Conservation (phyloP, 2,797 vertebrate species). For the Poliocrania exsul region DNA sequence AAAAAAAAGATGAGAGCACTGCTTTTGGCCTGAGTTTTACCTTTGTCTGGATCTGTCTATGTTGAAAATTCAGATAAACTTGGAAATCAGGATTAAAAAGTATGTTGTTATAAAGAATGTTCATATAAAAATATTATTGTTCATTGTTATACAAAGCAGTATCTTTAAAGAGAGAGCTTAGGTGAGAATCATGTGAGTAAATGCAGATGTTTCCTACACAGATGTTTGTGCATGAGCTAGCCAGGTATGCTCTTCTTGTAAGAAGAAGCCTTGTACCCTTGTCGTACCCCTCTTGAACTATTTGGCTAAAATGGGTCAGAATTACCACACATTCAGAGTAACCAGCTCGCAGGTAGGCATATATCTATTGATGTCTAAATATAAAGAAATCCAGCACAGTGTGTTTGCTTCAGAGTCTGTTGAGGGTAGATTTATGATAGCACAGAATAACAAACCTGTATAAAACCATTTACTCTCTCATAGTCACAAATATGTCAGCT, state of each 20-base stretch:
- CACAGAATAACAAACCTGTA: neutral
- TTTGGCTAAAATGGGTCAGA: neutral
- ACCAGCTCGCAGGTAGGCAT: neutral
- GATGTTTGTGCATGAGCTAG: neutral
- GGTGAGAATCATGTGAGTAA: neutral
- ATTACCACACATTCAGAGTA: neutral
- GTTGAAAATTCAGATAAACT: neutral
- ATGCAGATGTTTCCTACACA: neutral
- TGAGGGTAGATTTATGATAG: neutral
- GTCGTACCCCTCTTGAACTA: neutral
- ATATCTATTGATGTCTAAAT: neutral
- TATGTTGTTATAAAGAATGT: rapidly evolving
- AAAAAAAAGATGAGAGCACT: neutral
- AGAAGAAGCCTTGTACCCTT: neutral
- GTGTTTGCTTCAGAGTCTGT: neutral
- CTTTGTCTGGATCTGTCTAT: neutral
- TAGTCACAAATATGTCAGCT: neutral
- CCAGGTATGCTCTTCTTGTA: neutral
- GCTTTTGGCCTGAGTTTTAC: neutral
- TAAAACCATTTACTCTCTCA: neutral
- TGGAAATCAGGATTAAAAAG: neutral
- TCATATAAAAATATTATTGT: rapidly evolving
- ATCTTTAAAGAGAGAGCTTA: neutral
- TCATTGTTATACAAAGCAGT: neutral
- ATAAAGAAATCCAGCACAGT: neutral